Conservation (phyloP, 2,113 vertebrate species). For the Setophaga kirtlandii region DNA sequence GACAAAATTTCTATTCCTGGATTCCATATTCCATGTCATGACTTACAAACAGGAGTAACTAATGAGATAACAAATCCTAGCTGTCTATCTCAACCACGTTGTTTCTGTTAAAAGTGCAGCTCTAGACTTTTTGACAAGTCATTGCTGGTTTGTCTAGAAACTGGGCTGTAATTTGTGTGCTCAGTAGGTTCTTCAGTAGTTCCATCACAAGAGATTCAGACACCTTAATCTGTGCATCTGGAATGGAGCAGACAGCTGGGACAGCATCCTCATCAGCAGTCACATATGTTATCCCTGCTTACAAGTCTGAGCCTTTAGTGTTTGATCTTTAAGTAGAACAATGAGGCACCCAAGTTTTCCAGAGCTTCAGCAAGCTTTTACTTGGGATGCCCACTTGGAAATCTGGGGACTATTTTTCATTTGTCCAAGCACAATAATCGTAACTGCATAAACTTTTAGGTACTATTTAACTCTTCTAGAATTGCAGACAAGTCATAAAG, state of each 20-base stretch:
- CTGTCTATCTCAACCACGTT: not conserved
- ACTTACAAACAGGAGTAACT: not conserved
- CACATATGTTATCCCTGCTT: not conserved
- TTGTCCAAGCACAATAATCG: not conserved
- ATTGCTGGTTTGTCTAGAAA: not conserved
- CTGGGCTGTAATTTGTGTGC: not conserved
- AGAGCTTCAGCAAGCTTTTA: not conserved
- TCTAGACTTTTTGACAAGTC: not conserved
- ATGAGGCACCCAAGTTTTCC: not conserved
- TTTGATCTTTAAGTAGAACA: not conserved
- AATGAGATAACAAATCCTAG: not conserved
- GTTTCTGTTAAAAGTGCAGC: not conserved
- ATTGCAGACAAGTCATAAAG: not conserved
- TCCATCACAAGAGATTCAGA: not conserved
- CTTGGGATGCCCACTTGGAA: not conserved
- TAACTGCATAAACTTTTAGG: not conserved
- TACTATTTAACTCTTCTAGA: not conserved
- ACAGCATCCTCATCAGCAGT: not conserved
- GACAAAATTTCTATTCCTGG: not conserved
- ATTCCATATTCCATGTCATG: rapidly evolving
- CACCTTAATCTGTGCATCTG: not conserved
- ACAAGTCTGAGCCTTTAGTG: not conserved
- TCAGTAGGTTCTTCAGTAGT: not conserved
- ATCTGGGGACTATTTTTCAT: not conserved
- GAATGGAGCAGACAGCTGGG: not conserved